Evolutionary conservation across 2,888 invertebrate genomes (phyloP), one percentile per base, ranked within the genome.

Genomic region (Leptogaster cylindrica): DNA sequence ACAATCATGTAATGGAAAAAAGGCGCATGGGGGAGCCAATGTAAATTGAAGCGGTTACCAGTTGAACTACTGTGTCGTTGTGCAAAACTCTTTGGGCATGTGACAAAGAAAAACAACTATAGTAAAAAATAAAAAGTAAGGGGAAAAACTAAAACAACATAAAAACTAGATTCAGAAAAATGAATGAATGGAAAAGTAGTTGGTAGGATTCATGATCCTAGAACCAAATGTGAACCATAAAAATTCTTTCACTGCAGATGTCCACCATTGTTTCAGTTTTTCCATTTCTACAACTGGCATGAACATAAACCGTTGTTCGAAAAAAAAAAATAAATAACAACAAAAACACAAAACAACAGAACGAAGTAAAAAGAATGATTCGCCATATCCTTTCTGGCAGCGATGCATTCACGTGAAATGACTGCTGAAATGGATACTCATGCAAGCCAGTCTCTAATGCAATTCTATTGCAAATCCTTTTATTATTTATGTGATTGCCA

Each of bases 401-500:
- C 10, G 6, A 1, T 31, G 31, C 31, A 31, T 1, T 1, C 31
- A 8, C 7, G 31, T 31, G 6, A 10, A 31, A 31, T 8, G 6
- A 8, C 7, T 31, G 31, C 6, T 1, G 31, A 10, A 31, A 10
- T 6, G 10, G 31, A 31, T 31, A 31, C 31, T 50, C n/a, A n/a
- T 25, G 25, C 27, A 50, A 52, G 33, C 28, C 16, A 36, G 18
- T 52, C 36, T 10, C 33, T 33, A 33, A 31, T 33, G 16, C 33
- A 52, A 52, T 52, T 31, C 23, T 23, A 25, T 23, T 48, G 12
- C 14, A 25, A 14, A 10, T 3, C 25, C 27, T 16, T 52, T n/a
- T 52, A 52, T 52, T 33, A 52, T 52, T 52, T 36, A 52, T 33
- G 33, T 20, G 52, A 52, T 52, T 52, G 10, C 31, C 51, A n/a